Percentiles rank a stretch among this genome's conserved stretches.
Evolutionary conservation across 2,888 invertebrate species (phyloP).

Genomic region (Glyphotaelius pellucidus): DNA sequence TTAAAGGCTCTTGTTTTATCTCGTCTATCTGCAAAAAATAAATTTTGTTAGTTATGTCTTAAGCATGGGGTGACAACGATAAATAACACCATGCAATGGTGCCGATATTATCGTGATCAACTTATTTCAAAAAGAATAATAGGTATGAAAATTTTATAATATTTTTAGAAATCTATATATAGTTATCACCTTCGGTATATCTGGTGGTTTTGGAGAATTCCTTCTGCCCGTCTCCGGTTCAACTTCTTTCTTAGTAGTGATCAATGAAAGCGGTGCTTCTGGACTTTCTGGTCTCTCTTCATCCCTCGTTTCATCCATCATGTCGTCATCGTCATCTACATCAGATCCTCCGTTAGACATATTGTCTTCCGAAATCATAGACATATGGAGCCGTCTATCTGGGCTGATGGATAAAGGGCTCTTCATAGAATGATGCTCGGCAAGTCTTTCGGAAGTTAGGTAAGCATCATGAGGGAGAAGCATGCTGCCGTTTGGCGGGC

Average conservation of each 20-base stretch:
- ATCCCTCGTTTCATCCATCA: slow-evolving; percentile 73
- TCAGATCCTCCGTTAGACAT: slow-evolving; percentile 82
- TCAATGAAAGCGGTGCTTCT: slow-evolving; percentile 83
- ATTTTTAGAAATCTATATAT: slow-evolving; percentile 35
- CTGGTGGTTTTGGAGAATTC: slow-evolving; percentile 77
- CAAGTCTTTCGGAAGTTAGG: slow-evolving; percentile 72
- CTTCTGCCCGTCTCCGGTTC: slow-evolving; percentile 75
- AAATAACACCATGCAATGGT: too few relatives aligned
- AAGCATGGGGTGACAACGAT: neutral
- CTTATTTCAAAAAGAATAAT: neutral
- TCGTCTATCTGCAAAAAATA: slow-evolving; percentile 73
- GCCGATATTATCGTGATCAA: neutral
- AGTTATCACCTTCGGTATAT: slow-evolving; percentile 75
- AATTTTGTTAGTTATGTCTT: slow-evolving; percentile 28
- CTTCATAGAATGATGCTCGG: slow-evolving; percentile 80
- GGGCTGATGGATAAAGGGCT: slow-evolving; percentile 79
- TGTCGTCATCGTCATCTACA: slow-evolving; percentile 82
- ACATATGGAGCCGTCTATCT: slow-evolving; percentile 79
- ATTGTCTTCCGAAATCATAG: slow-evolving; percentile 82
- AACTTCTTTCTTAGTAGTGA: slow-evolving; percentile 74
- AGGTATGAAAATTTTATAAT: neutral
- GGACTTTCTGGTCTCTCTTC: slow-evolving; percentile 81
- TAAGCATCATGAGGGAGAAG: slow-evolving; percentile 81
- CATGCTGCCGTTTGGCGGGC: slow-evolving; percentile 80
- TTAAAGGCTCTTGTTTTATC: slow-evolving; percentile 78